Evolutionary conservation across 2,797 vertebrate species (phyloP), one percentile per base, ranked within the genome.

Genomic region (Chlorospingus semifuscus): DNA sequence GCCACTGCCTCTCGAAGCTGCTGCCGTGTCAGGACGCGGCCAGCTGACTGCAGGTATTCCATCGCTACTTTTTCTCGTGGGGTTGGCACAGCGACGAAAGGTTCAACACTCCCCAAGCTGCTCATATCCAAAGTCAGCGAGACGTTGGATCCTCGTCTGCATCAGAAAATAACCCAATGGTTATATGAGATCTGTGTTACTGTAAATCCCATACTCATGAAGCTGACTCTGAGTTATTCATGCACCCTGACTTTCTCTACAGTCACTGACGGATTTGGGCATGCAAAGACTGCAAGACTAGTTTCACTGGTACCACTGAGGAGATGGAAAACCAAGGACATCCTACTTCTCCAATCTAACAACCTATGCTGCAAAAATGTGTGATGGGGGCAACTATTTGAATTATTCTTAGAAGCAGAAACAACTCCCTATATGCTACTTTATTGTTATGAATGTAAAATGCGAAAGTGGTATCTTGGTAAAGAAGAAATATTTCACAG

Each of bases 61-160:
- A 98, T 97, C 1, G 99, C 97, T 2, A 98, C 99, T 26, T 98
- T 98, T 96, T 99, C 99, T 36, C 99, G 98, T 27, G 99, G 98
- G 4, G 98, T 99, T 18, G 98, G 98, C 72, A 98, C 97, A 8
- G 98, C 65, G 24, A 95, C 96, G 4, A 99, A 98, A 44, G 99
- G 99, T 94, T 99, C 99, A 63, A 99, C 98, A 0, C 96, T 98
- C 68, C 99, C 99, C 83, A 99, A 97, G 34, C 98, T 98, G 75
- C 98, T 99, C 99, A 99, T 99, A 96, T 99, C 99, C 98, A 99
- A 78, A 32, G 99, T 99, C 93, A 99, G 97, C 6, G 99, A 99
- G 18, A 99, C 99, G 6, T 99, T 99, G n/a, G 99, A 99, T 60
- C 99, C 99, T 60, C 99, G 98, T 89, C 99, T 99, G 96, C 1